Evolutionary conservation across 2,888 invertebrate genomes (phyloP).

Genomic region (Netelia inedita): DNA sequence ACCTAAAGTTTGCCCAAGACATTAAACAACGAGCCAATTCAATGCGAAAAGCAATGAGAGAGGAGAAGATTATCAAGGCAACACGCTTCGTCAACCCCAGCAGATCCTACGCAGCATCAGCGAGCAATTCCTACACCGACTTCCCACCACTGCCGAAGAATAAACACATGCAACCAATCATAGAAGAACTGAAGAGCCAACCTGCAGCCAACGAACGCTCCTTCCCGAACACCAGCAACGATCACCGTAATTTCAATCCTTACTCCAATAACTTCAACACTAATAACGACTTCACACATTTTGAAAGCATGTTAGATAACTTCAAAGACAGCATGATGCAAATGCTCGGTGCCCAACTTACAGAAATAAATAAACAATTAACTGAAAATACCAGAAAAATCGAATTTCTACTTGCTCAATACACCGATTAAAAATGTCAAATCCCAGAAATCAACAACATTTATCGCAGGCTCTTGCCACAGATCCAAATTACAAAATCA

Average conservation of each 20-base stretch:
- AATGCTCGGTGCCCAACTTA: background rate
- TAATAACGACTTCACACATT: background rate
- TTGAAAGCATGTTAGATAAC: background rate
- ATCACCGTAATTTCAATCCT: background rate
- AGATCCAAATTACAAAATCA: background rate
- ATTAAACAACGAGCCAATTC: background rate
- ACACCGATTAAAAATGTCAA: background rate
- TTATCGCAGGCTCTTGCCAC: background rate
- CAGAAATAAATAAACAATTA: background rate
- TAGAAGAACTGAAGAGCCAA: background rate
- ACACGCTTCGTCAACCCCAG: constrained; percentile 6
- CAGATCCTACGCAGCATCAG: background rate
- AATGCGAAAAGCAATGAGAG: constrained; percentile 12
- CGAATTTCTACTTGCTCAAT: background rate
- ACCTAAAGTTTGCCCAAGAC: background rate
- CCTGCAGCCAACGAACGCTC: background rate
- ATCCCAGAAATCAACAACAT: background rate
- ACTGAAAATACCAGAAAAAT: background rate
- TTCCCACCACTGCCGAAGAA: constrained; percentile 1
- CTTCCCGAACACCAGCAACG: background rate
- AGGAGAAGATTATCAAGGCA: background rate
- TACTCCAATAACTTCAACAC: background rate
- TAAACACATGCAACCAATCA: background rate
- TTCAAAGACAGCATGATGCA: constrained; percentile 13
- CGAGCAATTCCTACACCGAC: background rate